Conservation (phyloP, 2,888 invertebrate species). For the Netelia melanura region DNA sequence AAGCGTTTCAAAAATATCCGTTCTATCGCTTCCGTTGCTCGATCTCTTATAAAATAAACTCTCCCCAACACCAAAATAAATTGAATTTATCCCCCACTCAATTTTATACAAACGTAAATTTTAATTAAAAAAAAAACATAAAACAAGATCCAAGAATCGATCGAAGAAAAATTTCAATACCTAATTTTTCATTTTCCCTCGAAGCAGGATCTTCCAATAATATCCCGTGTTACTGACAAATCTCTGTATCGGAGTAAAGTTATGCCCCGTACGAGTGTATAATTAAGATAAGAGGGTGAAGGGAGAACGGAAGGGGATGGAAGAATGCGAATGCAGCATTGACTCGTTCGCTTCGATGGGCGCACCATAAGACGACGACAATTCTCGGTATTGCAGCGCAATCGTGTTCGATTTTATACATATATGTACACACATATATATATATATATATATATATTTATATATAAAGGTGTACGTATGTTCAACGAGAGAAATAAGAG, state of each 20-base stretch:
- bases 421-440: neutral
- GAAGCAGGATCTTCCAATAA: no score
- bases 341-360: constrained; percentile 67
- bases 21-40: constrained; percentile 37
- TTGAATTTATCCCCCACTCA: neutral
- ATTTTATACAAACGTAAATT: neutral
- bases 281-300: constrained; percentile 66
- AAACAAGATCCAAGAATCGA: neutral
- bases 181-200: no score
- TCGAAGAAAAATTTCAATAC: no score
- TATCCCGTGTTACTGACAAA: neutral
- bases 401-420: constrained; percentile 8
- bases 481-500: constrained; percentile 59
- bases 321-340: constrained; percentile 66
- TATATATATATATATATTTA: neutral
- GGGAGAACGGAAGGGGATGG: constrained; percentile 20
- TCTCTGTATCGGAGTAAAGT: constrained; percentile 43
- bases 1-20: constrained; percentile 24
- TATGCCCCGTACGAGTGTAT: constrained; percentile 48
- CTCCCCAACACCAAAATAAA: neutral
- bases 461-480: constrained; percentile 22
- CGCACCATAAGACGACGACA: constrained; percentile 60
- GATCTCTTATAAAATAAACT: neutral
- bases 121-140: neutral
- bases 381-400: constrained; percentile 54